phyloP scores from a whole-genome alignment of 2,113 vertebrate genomes.

The Triplophysa dalaica region DNA sequence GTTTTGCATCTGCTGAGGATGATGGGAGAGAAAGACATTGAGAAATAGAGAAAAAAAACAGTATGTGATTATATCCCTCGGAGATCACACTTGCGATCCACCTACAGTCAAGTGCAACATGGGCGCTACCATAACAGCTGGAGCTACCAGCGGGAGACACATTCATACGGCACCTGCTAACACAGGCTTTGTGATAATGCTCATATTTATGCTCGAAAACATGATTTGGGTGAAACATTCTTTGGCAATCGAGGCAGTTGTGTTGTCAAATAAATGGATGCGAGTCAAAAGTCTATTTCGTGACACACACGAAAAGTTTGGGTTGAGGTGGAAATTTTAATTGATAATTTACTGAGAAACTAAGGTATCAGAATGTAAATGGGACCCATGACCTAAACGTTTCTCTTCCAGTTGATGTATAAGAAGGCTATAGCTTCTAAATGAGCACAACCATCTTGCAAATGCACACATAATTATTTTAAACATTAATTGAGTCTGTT shows the following conservation, averaged over 20 bases:
- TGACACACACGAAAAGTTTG: not conserved
- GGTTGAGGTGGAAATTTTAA: not conserved
- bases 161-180: not conserved
- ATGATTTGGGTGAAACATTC: constrained; percentile 1
- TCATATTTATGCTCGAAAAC: not conserved
- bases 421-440: not conserved
- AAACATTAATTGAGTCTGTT: constrained; percentile 5
- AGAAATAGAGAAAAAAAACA: constrained; percentile 12
- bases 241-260: not conserved
- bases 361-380: not conserved
- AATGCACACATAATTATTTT: not conserved
- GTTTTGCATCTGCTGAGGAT: not conserved
- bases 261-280: not conserved
- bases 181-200: not conserved
- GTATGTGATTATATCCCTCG: not conserved
- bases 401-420: too few species aligned
- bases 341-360: not conserved
- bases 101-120: constrained; percentile 1
- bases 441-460: constrained; percentile 20
- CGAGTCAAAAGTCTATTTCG: not conserved
- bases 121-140: constrained; percentile 15
- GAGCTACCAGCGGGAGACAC: constrained; percentile 33
- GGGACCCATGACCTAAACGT: too few species aligned
- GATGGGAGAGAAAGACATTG: not conserved
- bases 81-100: not conserved